Conservation (phyloP, 1,140 invertebrate genomes). For the Lamellibrachia luymesi region DNA sequence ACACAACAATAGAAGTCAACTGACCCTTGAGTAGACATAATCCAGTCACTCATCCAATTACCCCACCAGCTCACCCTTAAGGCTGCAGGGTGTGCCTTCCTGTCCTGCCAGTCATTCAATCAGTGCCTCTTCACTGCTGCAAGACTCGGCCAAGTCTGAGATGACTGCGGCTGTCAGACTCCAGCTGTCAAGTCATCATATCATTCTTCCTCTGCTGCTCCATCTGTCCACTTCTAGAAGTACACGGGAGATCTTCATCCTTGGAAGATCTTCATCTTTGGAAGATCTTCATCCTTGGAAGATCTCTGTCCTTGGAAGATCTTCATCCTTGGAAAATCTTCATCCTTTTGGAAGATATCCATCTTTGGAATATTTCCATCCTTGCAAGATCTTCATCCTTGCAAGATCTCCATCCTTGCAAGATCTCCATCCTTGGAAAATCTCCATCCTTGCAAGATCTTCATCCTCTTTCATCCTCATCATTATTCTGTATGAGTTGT, state of each 20-base stretch:
- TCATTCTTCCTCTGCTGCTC: no score
- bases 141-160: neutral
- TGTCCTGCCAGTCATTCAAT: neutral
- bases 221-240: no score
- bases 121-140: neutral
- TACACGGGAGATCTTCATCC: no score
- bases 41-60: slow-evolving; percentile 4
- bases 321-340: neutral
- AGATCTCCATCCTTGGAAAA: no score
- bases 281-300: no score
- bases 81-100: neutral
- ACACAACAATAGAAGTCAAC: neutral
- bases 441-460: neutral
- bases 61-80: neutral
- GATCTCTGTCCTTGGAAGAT: no score
- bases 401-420: neutral
- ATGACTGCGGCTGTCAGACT: neutral
- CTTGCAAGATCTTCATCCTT: neutral
- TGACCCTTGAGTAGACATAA: neutral
- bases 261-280: no score
- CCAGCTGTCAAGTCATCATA: neutral
- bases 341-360: neutral
- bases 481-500: no score
- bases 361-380: neutral
- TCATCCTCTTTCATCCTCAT: no score